Base-by-base conservation (phyloP, 2,113 vertebrate species). In the Hippocampus guttulatus region DNA sequence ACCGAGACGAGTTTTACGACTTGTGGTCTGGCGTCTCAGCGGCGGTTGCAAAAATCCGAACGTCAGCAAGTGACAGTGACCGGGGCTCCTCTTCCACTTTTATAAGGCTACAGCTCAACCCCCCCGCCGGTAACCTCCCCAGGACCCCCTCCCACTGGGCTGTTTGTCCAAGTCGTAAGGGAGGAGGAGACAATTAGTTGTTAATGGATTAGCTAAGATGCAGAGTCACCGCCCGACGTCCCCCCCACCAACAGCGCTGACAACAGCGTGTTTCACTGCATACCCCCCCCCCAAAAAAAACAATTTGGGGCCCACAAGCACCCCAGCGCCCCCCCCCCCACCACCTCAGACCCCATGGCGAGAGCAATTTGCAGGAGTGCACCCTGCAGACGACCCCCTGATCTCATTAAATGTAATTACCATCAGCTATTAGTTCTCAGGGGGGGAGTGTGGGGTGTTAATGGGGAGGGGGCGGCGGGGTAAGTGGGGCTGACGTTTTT, bases 181-280 rank as follows among this genome's bases (percentile, higher is more conserved):
- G 88, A 79, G 91, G 93, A 93, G 93, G 93, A 85, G 93, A 93
- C 93, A 92, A 95, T 95, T 93, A 94, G 93, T 93, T 81, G 87
- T 95, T 94, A 94, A 93, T 90, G 88, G 93, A 92, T 95, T 95
- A 94, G 68, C 91, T 90, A 92, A 94, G 93, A 93, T 87, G 91
- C 87, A 51, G 81, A 79, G 80, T 85, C 73, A 83, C 91, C 90
- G 84, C 80, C 81, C 66, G 74, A 87, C 79, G 83, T 82, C 81
- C 80, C 81, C 66, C 65, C 27, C 27, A 75, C 67, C 30, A 65
- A 90, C 30, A 5, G 30, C 30, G 30, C 30, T 33, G 30, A 33
- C 3, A 33, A 33, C 33, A 33, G 5, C 33, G 33, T 38, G 33
- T 38, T 38, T 27, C 49, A 79, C 82, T 84, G 75, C 69, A 40